These are phyloP conservation scores for Vireo altiloquus DNA, from an alignment of 2,113 vertebrate species.

Conservation along the genomic window DNA sequence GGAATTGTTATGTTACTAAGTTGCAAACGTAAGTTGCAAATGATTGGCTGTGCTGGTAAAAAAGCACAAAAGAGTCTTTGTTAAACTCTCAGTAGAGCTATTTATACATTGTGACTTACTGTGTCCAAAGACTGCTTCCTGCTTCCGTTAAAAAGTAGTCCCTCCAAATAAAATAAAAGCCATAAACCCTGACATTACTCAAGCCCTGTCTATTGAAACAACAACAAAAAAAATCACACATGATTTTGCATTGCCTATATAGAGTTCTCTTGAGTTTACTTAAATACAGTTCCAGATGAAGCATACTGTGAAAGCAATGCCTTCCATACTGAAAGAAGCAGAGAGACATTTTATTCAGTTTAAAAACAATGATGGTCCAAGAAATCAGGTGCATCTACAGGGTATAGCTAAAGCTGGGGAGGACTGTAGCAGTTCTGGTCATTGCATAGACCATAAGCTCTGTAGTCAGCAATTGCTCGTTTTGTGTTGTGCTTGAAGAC, in stretches of 20 bases:
- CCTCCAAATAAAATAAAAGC: constrained; percentile 68
- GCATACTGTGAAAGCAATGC: neutral
- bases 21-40: too few species aligned
- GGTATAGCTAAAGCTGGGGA: neutral
- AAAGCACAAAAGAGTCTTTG: constrained; percentile 53
- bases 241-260: constrained; percentile 4
- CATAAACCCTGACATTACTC: constrained; percentile 55
- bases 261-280: constrained; percentile 21
- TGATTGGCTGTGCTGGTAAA: constrained; percentile 28
- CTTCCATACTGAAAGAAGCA: constrained; percentile 6
- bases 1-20: constrained; percentile 45
- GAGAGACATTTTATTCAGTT: neutral
- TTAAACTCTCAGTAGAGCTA: constrained; percentile 59
- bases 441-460: neutral
- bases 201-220: constrained; percentile 50
- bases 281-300: constrained; percentile 50
- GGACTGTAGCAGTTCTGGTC: neutral
- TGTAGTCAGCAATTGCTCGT: neutral
- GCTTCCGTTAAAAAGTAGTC: constrained; percentile 47
- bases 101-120: constrained; percentile 60
- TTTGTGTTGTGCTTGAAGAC: neutral
- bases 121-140: constrained; percentile 60
- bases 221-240: constrained; percentile 5
- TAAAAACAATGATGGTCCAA: neutral
- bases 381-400: neutral